Evolutionary conservation across 2,888 invertebrate species (phyloP), one percentile per base, ranked within the genome.

Genomic region (Caradrina clavipalpis): DNA sequence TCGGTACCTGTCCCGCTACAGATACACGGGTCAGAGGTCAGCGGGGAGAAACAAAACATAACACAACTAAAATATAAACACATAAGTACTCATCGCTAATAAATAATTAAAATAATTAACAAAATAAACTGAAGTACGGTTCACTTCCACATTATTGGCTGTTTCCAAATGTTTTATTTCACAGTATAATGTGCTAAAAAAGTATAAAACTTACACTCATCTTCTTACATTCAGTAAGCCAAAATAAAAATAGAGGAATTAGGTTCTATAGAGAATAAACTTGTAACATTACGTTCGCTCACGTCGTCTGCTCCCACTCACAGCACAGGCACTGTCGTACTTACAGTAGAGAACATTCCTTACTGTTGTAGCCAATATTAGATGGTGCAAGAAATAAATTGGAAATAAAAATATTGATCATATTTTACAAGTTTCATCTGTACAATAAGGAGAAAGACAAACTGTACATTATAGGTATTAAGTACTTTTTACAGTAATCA

Each of bases 1-100:
- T 94, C 98, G 98, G 97, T 99, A 99, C 97, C 98, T 98, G 97
- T 98, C 99, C 97, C 98, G 98, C 99, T 99, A 98, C 97, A 97
- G 94, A 97, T 97, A 97, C 97, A 97, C 97, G 97, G 97, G 97
- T 96, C 96, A 97, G 96, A 97, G 97, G 97, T 97, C 97, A 97
- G 97, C 96, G 96, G 96, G 96, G 96, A 94, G 94, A 97, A 96
- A 96, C 94, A 96, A 96, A 97, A 96, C 95, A 96, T 93, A 96
- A 95, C 92, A 93, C 92, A 95, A 96, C 96, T 95, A 93, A 96
- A 96, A 95, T 93, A 93, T 91, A 93, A 95, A 95, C 95, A 95
- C 91, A 94, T 93, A 94, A 87, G 87, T 93, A 94, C 94, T 93
- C 92, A 91, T 94, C 84, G 93, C 94, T 95, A 96, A 95, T 87